Conservation (phyloP, 2,113 vertebrate genomes). For the Melanotaenia duboulayi region DNA sequence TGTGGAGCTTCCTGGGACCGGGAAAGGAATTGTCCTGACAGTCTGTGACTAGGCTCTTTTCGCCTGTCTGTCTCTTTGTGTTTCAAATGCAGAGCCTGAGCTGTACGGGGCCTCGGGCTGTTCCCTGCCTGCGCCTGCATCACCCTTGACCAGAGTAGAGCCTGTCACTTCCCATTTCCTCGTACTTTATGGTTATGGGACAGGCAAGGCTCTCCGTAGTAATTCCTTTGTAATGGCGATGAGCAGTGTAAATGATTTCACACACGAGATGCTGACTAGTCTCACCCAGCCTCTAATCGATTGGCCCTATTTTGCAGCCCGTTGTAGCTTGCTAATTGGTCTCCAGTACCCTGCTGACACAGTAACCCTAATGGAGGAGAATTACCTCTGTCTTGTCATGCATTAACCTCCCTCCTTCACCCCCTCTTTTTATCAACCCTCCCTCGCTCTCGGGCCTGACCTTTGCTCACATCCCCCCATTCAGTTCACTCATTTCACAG, state of each 20-base stretch:
- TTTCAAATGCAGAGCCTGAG: conserved; percentile 51
- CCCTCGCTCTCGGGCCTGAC: conserved; percentile 34
- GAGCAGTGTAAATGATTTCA: conserved; percentile 58
- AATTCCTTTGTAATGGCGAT: conserved; percentile 23
- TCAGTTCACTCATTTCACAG: conserved; percentile 36
- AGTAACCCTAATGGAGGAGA: conserved; percentile 80
- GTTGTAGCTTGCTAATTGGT: conserved; percentile 75
- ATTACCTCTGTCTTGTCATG: conserved; percentile 72
- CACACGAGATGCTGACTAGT: conserved; percentile 65
- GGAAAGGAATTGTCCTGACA: conserved; percentile 71
- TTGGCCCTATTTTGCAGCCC: conserved; percentile 68
- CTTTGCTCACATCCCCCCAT: conserved; percentile 20
- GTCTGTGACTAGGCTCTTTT: conserved; percentile 71
- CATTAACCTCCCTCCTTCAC: conserved; percentile 65
- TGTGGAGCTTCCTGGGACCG: conserved; percentile 51
- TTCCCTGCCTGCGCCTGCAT: conserved; percentile 6
- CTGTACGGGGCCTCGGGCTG: conserved; percentile 40
- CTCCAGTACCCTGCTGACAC: conserved; percentile 78
- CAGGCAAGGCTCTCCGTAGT: conserved; percentile 14
- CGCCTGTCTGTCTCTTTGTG: conserved; percentile 66
- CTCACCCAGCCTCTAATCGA: conserved; percentile 67
- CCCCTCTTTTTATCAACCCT: conserved; percentile 39
- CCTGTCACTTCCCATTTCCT: conserved; percentile 67
- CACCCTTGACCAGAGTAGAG: conserved; percentile 38
- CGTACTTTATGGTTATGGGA: conserved; percentile 10